Conservation (phyloP, 2,888 invertebrate species). For the Corythucha ciliata region DNA sequence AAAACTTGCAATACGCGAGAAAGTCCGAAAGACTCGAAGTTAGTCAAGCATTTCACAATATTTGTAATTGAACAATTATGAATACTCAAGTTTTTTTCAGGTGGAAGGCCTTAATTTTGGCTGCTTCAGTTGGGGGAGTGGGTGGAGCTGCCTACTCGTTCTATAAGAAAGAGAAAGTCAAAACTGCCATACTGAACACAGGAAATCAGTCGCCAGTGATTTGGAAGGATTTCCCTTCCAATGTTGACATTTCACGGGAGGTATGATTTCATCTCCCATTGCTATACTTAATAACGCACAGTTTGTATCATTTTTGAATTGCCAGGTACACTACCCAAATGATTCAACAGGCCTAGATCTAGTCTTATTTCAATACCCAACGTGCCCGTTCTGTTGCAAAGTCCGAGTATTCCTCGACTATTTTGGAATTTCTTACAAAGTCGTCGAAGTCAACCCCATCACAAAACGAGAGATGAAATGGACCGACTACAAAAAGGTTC, state of each 20-base stretch:
- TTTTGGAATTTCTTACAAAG: constrained; percentile 84
- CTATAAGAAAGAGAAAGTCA: constrained; percentile 7
- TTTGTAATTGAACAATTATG: too few species aligned
- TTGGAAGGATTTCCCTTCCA: constrained; percentile 19
- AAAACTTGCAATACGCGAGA: too few species aligned
- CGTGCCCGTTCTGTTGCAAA: constrained; percentile 97
- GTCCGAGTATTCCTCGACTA: constrained; percentile 83
- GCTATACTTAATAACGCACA: too few species aligned
- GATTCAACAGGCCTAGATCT: constrained; percentile 65
- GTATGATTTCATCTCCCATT: neutral
- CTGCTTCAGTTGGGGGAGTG: constrained; percentile 11
- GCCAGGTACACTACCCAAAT: constrained; percentile 53
- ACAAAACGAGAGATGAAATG: constrained; percentile 83
- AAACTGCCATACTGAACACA: constrained; percentile 18
- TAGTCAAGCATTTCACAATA: too few species aligned
- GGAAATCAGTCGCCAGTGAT: constrained; percentile 15
- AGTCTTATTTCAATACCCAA: constrained; percentile 90
- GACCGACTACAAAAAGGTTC: constrained; percentile 91
- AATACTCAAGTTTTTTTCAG: too few species aligned
- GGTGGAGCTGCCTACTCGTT: constrained; percentile 14
- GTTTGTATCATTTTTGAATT: constrained; percentile 38
- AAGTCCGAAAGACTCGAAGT: too few species aligned
- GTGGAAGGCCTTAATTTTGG: constrained; percentile 5
- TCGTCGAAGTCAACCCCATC: constrained; percentile 96
- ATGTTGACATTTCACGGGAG: constrained; percentile 13